Evolutionary conservation across 2,888 invertebrate species (phyloP), one percentile per base, ranked within the genome.

Genomic region (Kryphioiulus occultus): DNA sequence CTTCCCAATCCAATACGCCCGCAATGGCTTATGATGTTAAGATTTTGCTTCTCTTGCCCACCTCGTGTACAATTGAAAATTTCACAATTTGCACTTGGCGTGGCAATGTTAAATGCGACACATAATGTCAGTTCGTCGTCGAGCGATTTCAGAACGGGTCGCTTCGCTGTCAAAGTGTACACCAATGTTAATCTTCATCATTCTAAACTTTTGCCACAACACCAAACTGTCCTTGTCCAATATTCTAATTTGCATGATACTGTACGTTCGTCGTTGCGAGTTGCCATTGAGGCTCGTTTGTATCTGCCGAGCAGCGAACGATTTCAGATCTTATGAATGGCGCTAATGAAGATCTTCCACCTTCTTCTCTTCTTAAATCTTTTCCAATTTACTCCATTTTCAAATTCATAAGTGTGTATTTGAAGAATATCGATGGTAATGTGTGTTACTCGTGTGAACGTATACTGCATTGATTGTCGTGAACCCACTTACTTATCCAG

Each of bases 401-500:
- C 78, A 78, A 78, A 26, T 78, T 78, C 15, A 78, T 78, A 78
- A 12, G 30, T 78, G 78, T 68, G 59, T 78, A 30, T 78, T 78
- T 78, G 78, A 12, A 78, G 78, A 30, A 78, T 78, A 32, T 78
- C 30, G 26, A 78, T 78, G 78, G 78, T 26, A 78, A 78, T 78
- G 30, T 78, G 30, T 78, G 78, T 78, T 78, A 78, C 78, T 78
- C 78, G 78, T 68, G 68, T 30, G 78, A 30, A 78, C 17, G 15
- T 78, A 17, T 78, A 32, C 78, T 78, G 30, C 78, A 78, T 78
- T 78, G 30, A 78, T 78, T 30, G 78, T 78, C 30, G 78, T 78
- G 78, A 78, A 78, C 12, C 17, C 78, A 68, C 78, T 78, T 78
- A 78, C 30, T 78, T 78, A 30, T 78, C 30, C 30, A 30, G 22